A percentile compares a stretch with the other conserved stretches of the same genome.
Evolutionary conservation across 2,113 vertebrate genomes (phyloP).

Genomic region (Colaptes auratus): DNA sequence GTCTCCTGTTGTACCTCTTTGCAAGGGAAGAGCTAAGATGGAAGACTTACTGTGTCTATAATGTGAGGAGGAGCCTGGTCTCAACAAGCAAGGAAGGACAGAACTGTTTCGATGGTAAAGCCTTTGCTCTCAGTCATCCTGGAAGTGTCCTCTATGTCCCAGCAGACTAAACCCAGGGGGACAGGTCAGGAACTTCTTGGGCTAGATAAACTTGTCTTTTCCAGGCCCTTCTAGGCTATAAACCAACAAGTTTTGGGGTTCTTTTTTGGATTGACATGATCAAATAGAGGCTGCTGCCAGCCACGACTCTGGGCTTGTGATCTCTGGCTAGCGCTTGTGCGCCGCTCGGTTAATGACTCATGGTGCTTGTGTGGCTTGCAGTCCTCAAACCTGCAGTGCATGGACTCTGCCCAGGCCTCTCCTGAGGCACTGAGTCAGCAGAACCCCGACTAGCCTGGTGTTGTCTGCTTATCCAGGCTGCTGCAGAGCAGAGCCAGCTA

Average conservation of each 20-base stretch:
- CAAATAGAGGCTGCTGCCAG: not conserved
- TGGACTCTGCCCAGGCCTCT: conserved; percentile 17
- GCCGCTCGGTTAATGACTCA: conserved; percentile 11
- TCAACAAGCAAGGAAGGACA: not conserved
- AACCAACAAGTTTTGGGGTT: not conserved
- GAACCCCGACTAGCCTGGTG: not conserved
- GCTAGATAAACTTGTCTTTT: not conserved
- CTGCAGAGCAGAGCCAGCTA: not conserved
- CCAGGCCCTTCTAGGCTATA: not conserved
- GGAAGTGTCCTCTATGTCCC: not conserved
- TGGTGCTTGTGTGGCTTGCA: not conserved
- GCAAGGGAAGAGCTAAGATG: not conserved
- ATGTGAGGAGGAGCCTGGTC: not conserved
- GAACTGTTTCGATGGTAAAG: not conserved
- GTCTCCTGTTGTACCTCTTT: not conserved
- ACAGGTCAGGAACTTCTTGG: not conserved
- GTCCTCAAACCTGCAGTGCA: not conserved
- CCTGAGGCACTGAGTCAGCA: conserved; percentile 9
- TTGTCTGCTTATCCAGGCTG: not conserved
- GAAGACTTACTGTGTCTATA: not conserved
- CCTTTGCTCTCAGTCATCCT: not conserved
- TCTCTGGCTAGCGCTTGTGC: not conserved
- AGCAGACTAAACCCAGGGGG: not conserved
- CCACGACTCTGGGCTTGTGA: not conserved
- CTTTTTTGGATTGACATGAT: not conserved